Evolutionary conservation across 1,140 invertebrate species (phyloP), one percentile per base, ranked within the genome.

Genomic region (Ruditapes philippinarum): DNA sequence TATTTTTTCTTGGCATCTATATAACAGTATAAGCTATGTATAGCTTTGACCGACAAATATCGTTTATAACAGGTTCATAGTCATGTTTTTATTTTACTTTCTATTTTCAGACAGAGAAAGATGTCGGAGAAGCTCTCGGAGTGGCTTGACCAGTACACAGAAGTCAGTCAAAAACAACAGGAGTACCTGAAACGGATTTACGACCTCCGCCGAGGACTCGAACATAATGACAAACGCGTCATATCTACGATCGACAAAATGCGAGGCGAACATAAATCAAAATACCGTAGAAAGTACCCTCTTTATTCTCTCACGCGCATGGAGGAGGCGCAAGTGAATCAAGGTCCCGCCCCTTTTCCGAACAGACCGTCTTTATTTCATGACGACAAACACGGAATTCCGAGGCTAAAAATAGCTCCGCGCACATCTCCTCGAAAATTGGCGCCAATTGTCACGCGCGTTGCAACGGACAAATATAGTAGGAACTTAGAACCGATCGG

Each of bases 91-190:
- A n/a, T n/a, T n/a, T n/a, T n/a, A 45, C 5, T 45, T 45, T 7
- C 42, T 14, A 11, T 70, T 83, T 89, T 57, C 79, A 89, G 87
- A 54, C 87, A 89, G 36, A 42, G 70, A 36, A 81, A 38, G 65
- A 82, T 76, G 79, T 57, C 68, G 36, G 87, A 82, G 68, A 38
- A 73, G 51, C 65, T 92, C 62, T 82, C 89, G 4, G 91, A 92
- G 80, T 92, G 91, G 91, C 51, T 92, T 42, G 80, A 74, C 65
- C 78, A 91, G 49, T 92, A 92, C 74, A 90, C 90, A 51, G 68
- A 42, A 42, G 91, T 92, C 49, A 88, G 87, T 22, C 79, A 89
- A 78, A 54, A 85, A 9, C 91, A 92, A 62, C 91, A 92, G 51
- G 65, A 90, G n/a, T 92, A 92, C 51, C 80, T 92, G 54, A 51